These are phyloP conservation scores for Drosophila lini DNA, from an alignment of 1,140 invertebrate genomes.

Conservation along the genomic window DNA sequence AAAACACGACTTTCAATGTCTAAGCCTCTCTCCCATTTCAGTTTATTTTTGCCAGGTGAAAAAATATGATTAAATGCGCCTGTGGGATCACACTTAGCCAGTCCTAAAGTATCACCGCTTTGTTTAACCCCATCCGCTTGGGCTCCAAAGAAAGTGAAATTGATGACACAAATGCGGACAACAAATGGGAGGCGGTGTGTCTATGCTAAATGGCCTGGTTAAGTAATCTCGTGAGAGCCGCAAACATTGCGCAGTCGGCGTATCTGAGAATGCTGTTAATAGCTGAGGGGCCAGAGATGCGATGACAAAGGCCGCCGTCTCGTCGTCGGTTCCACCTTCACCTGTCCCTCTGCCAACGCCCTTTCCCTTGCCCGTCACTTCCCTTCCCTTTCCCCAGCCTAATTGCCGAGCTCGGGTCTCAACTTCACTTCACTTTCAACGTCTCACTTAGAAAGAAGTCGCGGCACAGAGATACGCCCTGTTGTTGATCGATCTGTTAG, in stretches of 20 bases:
- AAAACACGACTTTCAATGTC: neutral
- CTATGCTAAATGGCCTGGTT: conserved; percentile 81
- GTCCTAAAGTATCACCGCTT: conserved; percentile 58
- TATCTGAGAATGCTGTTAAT: conserved; percentile 77
- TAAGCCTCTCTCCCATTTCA: neutral
- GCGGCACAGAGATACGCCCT: conserved; percentile 58
- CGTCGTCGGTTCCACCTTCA: conserved; percentile 8
- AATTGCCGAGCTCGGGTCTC: conserved; percentile 41
- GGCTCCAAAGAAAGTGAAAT: conserved; percentile 79
- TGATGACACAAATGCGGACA: conserved; percentile 81
- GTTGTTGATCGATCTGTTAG: conserved; percentile 76
- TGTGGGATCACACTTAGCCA: conserved; percentile 59
- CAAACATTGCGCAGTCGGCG: conserved; percentile 78
- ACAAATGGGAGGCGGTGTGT: conserved; percentile 60
- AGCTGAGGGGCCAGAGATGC: conserved; percentile 50
- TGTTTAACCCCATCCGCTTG: conserved; percentile 62
- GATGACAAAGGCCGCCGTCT: conserved; percentile 42
- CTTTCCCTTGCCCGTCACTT: conserved; percentile 1
- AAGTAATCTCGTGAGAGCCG: conserved; percentile 82
- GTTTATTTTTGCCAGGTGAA: conserved; percentile 13
- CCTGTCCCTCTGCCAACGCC: conserved; percentile 25
- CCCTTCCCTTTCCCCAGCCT: conserved; percentile 26
- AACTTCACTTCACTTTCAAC: conserved; percentile 59
- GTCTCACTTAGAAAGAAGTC: conserved; percentile 57
- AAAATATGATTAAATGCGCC: conserved; percentile 56